A percentile compares a stretch with the other conserved stretches of the same genome.
Evolutionary conservation across 2,888 invertebrate genomes (phyloP).

Genomic region (Sturmia bella): DNA sequence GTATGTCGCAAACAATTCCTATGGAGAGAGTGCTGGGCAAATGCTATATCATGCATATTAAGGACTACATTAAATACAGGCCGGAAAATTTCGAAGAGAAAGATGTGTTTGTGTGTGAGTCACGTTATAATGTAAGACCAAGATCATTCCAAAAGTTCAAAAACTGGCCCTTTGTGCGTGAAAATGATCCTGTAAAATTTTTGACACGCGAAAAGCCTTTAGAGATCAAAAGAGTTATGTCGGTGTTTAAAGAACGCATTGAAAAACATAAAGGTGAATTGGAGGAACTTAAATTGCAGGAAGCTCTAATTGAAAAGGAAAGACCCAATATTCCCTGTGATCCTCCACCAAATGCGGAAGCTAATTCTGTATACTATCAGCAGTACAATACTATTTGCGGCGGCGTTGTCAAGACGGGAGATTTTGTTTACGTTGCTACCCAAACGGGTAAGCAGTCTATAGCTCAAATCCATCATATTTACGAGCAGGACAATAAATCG

Average conservation of each 20-base stretch:
- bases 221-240: constrained; percentile 93
- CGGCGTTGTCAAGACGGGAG: constrained; percentile 93
- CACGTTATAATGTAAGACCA: constrained; percentile 92
- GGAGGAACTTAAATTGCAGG: constrained; percentile 91
- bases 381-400: constrained; percentile 93
- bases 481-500: constrained; percentile 95
- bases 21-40: constrained; percentile 92
- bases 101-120: constrained; percentile 98
- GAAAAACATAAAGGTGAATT: constrained; percentile 95
- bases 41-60: constrained; percentile 96
- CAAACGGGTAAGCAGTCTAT: constrained; percentile 95
- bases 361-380: constrained; percentile 93
- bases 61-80: constrained; percentile 94
- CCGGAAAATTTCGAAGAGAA: constrained; percentile 94
- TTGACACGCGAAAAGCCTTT: constrained; percentile 88
- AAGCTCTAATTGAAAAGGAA: constrained; percentile 91
- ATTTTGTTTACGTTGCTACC: constrained; percentile 96
- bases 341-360: constrained; percentile 86
- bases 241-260: constrained; percentile 94
- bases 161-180: constrained; percentile 85
- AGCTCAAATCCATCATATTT: constrained; percentile 96
- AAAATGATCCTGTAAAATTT: constrained; percentile 85
- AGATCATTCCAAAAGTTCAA: constrained; percentile 97
- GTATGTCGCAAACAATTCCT: constrained; percentile 91
- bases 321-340: constrained; percentile 91